A percentile compares a stretch with the other conserved stretches of the same genome.
Conservation (phyloP, 2,888 invertebrate genomes). For the Agelastica alni region DNA sequence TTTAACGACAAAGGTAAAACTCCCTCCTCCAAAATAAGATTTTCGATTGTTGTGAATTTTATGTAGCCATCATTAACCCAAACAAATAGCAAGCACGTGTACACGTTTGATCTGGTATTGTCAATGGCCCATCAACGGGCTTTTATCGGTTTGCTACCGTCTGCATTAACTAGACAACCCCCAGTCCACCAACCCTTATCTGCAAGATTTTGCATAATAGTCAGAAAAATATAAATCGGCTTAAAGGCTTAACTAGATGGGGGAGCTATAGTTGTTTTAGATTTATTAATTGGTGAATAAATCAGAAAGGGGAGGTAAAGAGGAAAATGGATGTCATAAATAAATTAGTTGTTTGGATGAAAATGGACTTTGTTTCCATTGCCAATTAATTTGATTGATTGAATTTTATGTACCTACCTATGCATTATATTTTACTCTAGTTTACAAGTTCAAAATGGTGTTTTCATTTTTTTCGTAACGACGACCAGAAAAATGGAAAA, state of each 20-base stretch:
- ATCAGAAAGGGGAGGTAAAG: constrained; percentile 12
- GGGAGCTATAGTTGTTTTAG: constrained; percentile 26
- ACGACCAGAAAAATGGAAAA: too few relatives aligned
- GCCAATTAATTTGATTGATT: too few relatives aligned
- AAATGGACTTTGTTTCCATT: constrained; percentile 11
- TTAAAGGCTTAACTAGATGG: constrained; percentile 32
- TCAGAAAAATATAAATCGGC: constrained; percentile 41
- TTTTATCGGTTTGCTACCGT: constrained; percentile 30
- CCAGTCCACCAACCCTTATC: constrained; percentile 26
- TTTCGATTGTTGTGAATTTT: constrained; percentile 14
- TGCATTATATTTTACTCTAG: too few relatives aligned
- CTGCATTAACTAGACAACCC: constrained; percentile 32
- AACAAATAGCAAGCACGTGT: constrained; percentile 38
- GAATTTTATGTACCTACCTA: too few relatives aligned
- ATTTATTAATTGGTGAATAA: constrained; percentile 32
- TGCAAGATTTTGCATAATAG: constrained; percentile 28
- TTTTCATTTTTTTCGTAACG: too few relatives aligned
- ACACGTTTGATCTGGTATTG: constrained; percentile 35
- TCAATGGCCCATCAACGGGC: constrained; percentile 32
- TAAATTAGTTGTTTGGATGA: constrained; percentile 19
- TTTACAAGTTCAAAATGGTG: too few relatives aligned
- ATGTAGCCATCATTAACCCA: constrained; percentile 33
- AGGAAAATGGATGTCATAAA: constrained; percentile 17
- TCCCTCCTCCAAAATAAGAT: neutral
- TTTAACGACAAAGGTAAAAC: constrained; percentile 2